Evolutionary conservation across 2,888 invertebrate genomes (phyloP).

Genomic region (Cacoxenus indagator): DNA sequence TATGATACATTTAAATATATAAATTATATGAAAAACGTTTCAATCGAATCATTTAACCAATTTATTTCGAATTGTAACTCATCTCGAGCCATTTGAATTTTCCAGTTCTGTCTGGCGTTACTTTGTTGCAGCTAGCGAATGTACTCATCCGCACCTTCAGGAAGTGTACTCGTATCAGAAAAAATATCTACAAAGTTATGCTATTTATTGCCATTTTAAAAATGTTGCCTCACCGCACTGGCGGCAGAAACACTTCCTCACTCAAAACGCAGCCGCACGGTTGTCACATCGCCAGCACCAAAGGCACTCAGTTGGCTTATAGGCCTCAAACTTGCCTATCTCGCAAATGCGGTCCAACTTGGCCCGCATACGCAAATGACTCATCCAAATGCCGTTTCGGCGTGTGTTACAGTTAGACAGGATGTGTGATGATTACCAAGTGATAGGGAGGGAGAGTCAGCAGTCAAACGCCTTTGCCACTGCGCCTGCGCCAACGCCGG

Average conservation of each 20-base stretch:
- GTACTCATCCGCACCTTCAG: background rate
- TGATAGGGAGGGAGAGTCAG: background rate
- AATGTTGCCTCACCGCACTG: background rate
- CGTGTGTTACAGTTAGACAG: background rate
- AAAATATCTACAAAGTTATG: background rate
- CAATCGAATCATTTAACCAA: no score
- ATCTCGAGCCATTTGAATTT: no score
- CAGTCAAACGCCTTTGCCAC: background rate
- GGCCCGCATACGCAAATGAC: background rate
- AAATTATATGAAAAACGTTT: no score
- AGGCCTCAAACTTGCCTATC: background rate
- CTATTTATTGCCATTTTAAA: background rate
- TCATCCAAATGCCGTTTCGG: no score
- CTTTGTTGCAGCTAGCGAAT: no score
- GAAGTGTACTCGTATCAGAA: background rate
- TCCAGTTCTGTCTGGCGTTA: background rate
- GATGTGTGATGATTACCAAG: no score
- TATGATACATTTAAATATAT: no score
- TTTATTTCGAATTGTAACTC: no score
- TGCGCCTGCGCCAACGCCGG: slow-evolving; percentile 12
- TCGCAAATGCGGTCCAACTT: background rate
- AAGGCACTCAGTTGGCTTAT: background rate
- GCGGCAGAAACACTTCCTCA: background rate
- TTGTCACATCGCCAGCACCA: background rate
- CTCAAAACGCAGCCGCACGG: background rate